Evolutionary conservation across 2,888 invertebrate genomes (phyloP), one percentile per base, ranked within the genome.

Genomic region (Amphipoea lucens): DNA sequence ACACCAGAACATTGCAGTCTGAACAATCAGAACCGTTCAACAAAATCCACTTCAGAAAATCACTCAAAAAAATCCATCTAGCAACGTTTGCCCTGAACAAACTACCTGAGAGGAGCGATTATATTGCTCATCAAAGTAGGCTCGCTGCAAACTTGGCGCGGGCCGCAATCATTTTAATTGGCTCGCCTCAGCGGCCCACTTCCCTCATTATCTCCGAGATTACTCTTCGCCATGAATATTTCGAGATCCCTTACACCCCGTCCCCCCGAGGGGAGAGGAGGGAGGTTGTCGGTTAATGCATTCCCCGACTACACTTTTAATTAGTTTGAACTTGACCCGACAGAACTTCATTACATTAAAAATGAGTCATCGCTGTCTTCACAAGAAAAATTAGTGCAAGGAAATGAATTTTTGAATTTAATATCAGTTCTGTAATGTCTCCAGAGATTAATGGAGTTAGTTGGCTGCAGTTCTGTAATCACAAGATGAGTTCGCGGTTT

Each of bases 101-200:
- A 85, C 77, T 87, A 88, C 87, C 83, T 88, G 87, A 84, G 78
- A 69, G 81, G 66, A 75, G 82, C 83, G 86, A 84, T 90, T 89
- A 85, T 83, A 85, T 82, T 67, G 84, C 88, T 84, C 88, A 88
- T 86, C 89, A 87, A 83, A 89, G 86, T 87, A 83, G 79, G 81
- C 85, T 65, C 54, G 75, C 81, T 82, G 74, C 82, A 69, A 85
- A 83, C 77, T 87, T 81, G 76, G 78, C 67, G 83, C 80, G 82
- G 83, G 76, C 91, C 84, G 88, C 90, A 90, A 91, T 91, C 91
- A 90, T 90, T 91, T 90, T 91, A 91, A 91, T 91, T 91, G 91
- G 89, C 87, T 82, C 86, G 84, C 88, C 89, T 89, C 87, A 79
- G 89, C 88, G 87, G 83, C 84, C 86, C 87, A 89, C 88, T 88